Conservation (phyloP, 2,113 vertebrate genomes). For the Asarcornis scutulata region DNA sequence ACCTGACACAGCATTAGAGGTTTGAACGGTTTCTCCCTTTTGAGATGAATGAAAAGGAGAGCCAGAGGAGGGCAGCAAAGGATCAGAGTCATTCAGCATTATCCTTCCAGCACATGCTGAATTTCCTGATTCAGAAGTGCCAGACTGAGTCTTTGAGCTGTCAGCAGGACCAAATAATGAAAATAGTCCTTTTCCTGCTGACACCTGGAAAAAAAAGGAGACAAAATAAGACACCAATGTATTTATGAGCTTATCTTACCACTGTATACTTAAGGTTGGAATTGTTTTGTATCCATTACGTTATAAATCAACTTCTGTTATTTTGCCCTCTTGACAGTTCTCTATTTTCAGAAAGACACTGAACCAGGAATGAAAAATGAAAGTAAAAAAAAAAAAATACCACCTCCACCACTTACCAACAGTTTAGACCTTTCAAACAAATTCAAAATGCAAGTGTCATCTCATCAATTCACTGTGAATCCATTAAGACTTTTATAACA, state of each 20-base stretch:
- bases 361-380: not conserved
- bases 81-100: conserved; percentile 66
- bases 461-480: not conserved
- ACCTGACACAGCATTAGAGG: conserved; percentile 67
- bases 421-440: not conserved
- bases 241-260: not conserved
- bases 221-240: not conserved
- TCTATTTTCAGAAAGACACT: not conserved
- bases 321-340: not conserved
- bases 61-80: conserved; percentile 39
- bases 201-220: conserved; percentile 1
- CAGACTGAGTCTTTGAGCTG: not conserved
- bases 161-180: not conserved
- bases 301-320: not conserved
- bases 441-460: rapidly evolving
- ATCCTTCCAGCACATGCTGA: conserved; percentile 39
- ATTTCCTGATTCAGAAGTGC: not conserved
- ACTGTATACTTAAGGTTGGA: not conserved
- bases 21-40: not conserved
- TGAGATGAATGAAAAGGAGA: conserved; percentile 10
- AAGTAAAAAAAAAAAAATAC: not conserved
- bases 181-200: not conserved
- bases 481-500: not conserved
- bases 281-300: not conserved
- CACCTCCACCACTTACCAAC: not conserved